Percentiles rank a stretch among this genome's conserved stretches.
phyloP scores from a whole-genome alignment of 2,113 vertebrate genomes.

The Saccopteryx bilineata region DNA sequence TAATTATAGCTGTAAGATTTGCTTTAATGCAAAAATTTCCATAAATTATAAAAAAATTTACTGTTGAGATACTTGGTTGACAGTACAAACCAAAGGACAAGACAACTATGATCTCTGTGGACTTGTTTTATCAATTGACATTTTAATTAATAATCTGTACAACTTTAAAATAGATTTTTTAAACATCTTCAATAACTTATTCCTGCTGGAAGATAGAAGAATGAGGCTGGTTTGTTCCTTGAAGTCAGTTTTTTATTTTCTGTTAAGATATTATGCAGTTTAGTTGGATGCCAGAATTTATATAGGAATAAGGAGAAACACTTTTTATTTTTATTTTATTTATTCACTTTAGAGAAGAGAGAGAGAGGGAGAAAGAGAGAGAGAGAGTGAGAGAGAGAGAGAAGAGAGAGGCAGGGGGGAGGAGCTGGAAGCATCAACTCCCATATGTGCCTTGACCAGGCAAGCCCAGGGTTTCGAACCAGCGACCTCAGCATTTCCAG shows the following conservation, averaged over 20 bases:
- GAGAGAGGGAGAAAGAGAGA: no score
- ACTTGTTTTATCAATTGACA: conserved; percentile 1
- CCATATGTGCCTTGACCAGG: no score
- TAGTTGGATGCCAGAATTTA: not conserved
- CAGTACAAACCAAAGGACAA: conserved; percentile 3
- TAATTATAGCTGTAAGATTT: not conserved
- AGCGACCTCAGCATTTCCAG: no score
- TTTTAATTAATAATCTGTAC: conserved; percentile 26
- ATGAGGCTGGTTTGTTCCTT: conserved; percentile 18
- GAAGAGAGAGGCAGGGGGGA: no score
- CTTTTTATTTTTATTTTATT: not conserved
- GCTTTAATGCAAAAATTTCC: not conserved
- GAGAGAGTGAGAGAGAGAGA: no score
- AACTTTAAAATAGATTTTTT: conserved; percentile 45
- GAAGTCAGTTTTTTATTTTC: conserved; percentile 21
- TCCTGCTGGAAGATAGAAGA: not conserved
- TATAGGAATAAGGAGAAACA: conserved; percentile 33
- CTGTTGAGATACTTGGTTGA: conserved; percentile 28
- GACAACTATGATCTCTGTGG: not conserved
- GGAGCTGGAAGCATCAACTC: no score
- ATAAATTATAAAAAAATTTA: conserved; percentile 29
- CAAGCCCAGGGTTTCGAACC: no score
- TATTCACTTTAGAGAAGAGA: no score
- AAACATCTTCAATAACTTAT: conserved; percentile 30
- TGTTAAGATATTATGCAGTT: not conserved